A percentile compares a stretch with the other conserved stretches of the same genome.
Evolutionary conservation across 2,888 invertebrate genomes (phyloP).

Genomic region (Dendrolimus houi): DNA sequence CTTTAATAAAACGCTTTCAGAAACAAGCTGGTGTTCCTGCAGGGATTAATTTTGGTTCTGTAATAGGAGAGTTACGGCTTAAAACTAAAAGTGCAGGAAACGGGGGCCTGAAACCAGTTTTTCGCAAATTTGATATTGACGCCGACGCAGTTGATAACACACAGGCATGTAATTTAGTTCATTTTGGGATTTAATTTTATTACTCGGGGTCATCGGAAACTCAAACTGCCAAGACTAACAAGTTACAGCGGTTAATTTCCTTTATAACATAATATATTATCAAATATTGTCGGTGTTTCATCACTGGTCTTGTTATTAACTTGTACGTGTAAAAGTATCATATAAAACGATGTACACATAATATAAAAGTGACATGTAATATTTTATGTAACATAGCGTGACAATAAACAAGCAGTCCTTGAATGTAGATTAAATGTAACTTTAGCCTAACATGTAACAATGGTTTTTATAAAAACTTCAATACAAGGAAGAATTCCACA

Average conservation of each 20-base stretch:
- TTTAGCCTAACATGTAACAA: slow-evolving; percentile 26
- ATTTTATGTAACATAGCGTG: slow-evolving; percentile 22
- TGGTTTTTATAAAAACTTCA: slow-evolving; percentile 21
- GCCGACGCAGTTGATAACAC: slow-evolving; percentile 36
- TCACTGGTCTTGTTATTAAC: background rate
- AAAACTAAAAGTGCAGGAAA: slow-evolving; percentile 54
- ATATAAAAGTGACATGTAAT: slow-evolving; percentile 6
- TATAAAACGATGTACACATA: slow-evolving; percentile 5
- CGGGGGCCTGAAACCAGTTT: slow-evolving; percentile 59
- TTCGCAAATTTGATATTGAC: slow-evolving; percentile 59
- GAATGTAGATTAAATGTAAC: slow-evolving; percentile 26
- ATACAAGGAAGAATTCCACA: slow-evolving; percentile 21
- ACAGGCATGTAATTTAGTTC: slow-evolving; percentile 42
- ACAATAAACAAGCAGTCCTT: slow-evolving; percentile 25
- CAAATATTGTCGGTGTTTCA: background rate
- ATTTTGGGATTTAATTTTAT: slow-evolving; percentile 1
- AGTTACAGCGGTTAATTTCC: background rate
- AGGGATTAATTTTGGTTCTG: slow-evolving; percentile 60
- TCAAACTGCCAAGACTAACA: background rate
- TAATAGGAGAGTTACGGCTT: slow-evolving; percentile 62
- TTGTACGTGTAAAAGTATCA: background rate
- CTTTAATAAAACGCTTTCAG: slow-evolving; percentile 45
- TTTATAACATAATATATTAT: background rate
- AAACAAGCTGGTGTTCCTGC: slow-evolving; percentile 51
- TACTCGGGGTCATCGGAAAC: slow-evolving; percentile 13